Conservation (phyloP, 2,888 invertebrate genomes). For the Polyommatus icarus region DNA sequence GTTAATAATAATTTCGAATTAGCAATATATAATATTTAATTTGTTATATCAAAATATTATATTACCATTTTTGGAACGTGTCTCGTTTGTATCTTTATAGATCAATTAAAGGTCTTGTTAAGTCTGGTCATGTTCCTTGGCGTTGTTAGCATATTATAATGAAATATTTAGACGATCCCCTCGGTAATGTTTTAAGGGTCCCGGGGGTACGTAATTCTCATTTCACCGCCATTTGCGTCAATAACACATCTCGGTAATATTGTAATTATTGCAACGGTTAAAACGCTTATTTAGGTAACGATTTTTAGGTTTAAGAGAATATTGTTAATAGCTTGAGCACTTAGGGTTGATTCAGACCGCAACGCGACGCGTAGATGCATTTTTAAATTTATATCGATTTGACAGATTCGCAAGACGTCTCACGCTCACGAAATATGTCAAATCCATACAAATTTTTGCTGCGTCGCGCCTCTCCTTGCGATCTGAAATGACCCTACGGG, state of each 20-base stretch:
- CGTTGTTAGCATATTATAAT: slow-evolving; percentile 8
- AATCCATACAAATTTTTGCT: too few relatives aligned
- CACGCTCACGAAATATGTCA: too few relatives aligned
- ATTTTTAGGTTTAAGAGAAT: not conserved
- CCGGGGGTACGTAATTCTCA: not conserved
- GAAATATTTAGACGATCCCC: slow-evolving; percentile 9
- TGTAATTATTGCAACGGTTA: not conserved
- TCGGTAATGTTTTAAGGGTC: not conserved
- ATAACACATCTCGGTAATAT: not conserved
- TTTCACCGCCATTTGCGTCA: not conserved
- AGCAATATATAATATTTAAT: not conserved
- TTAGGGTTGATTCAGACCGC: too few relatives aligned
- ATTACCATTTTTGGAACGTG: not conserved
- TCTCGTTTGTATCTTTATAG: not conserved
- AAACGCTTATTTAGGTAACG: not conserved
- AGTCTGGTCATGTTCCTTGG: not conserved
- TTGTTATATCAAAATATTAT: not conserved
- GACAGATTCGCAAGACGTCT: too few relatives aligned
- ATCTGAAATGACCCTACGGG: too few relatives aligned
- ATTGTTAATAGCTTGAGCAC: too few relatives aligned
- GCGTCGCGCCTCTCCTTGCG: too few relatives aligned
- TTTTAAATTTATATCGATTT: too few relatives aligned
- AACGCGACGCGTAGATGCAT: too few relatives aligned
- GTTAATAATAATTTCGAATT: too few relatives aligned
- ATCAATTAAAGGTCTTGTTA: slow-evolving; percentile 10